phyloP scores from a whole-genome alignment of 1,140 invertebrate species.

The Ceratosolen fusciceps region DNA sequence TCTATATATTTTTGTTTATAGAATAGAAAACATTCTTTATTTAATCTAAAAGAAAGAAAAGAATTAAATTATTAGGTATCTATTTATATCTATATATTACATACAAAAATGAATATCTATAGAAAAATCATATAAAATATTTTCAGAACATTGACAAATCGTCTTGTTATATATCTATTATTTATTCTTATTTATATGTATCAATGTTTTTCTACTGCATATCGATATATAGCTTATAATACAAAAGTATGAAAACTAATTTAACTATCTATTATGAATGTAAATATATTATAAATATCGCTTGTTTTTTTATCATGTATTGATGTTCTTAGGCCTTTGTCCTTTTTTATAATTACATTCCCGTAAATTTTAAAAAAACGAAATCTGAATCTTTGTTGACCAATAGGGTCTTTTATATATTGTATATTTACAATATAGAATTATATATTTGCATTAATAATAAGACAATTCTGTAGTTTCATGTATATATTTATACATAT shows the following conservation, averaged over 20 bases:
- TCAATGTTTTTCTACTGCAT: background rate
- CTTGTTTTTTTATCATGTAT: background rate
- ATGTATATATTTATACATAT: conserved; percentile 55
- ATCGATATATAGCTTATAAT: conserved; percentile 28
- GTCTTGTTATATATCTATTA: background rate
- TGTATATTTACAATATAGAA: conserved; percentile 55
- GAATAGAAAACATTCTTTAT: too few relatives aligned
- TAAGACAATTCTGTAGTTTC: conserved; percentile 64
- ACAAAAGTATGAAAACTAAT: conserved; percentile 35
- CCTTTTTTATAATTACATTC: background rate
- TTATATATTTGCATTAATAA: conserved; percentile 69
- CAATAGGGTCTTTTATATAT: conserved; percentile 57
- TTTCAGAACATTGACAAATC: conserved; percentile 2
- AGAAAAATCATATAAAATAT: background rate
- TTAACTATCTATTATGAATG: background rate
- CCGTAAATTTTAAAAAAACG: conserved; percentile 35
- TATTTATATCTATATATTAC: background rate
- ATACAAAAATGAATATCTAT: background rate
- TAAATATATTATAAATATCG: conserved; percentile 33
- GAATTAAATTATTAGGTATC: background rate
- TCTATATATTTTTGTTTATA: too few relatives aligned
- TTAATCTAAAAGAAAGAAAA: background rate
- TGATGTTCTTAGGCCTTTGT: background rate
- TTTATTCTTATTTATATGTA: background rate
- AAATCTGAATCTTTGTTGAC: conserved; percentile 61